These are phyloP conservation scores for Eilema sororculum DNA, from an alignment of 2,888 invertebrate species.

Conservation along the genomic window DNA sequence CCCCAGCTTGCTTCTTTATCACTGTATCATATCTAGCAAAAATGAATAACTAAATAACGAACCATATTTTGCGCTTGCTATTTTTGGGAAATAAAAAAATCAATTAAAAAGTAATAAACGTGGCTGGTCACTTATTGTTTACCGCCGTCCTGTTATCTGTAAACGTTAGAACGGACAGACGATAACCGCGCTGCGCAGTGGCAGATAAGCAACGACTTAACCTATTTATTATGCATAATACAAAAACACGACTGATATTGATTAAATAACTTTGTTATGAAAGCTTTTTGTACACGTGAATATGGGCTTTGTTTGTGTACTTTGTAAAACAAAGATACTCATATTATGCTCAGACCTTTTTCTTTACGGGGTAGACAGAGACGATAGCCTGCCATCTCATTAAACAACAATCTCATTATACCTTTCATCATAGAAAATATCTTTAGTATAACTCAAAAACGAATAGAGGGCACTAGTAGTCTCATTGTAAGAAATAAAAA, in stretches of 20 bases:
- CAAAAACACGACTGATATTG: constrained; percentile 37
- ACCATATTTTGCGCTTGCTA: neutral
- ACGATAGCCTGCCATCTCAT: too few species aligned
- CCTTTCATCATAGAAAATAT: too few species aligned
- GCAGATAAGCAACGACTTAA: constrained; percentile 73
- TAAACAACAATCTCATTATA: too few species aligned
- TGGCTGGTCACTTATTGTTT: constrained; percentile 18
- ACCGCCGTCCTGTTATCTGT: constrained; percentile 70
- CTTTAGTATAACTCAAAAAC: too few species aligned
- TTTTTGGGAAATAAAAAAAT: neutral
- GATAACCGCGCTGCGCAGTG: constrained; percentile 78
- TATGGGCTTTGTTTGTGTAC: too few species aligned
- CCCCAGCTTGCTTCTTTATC: too few species aligned
- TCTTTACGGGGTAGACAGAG: too few species aligned
- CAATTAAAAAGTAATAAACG: neutral
- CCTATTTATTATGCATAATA: constrained; percentile 68
- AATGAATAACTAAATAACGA: neutral
- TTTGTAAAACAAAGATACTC: too few species aligned
- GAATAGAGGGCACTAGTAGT: too few species aligned
- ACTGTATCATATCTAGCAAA: neutral
- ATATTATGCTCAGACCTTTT: too few species aligned
- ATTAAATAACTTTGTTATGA: constrained; percentile 19
- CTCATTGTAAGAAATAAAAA: too few species aligned
- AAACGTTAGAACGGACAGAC: constrained; percentile 67
- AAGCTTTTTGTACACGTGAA: constrained; percentile 3